phyloP scores from a whole-genome alignment of 2,888 invertebrate species.

The Boloria selene region DNA sequence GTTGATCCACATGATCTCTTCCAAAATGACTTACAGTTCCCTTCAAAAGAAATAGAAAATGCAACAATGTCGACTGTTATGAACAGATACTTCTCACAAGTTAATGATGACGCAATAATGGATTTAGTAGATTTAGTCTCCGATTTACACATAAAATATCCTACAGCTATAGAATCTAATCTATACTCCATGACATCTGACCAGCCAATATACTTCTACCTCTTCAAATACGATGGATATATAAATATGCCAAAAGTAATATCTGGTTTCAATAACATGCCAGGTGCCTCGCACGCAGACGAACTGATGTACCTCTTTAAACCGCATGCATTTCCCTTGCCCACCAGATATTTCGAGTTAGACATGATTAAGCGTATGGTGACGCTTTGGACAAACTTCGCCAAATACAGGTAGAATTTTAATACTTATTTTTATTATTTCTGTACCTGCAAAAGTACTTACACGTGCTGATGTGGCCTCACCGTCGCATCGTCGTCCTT shows the following conservation, averaged over 20 bases:
- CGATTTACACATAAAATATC: constrained; percentile 71
- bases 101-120: constrained; percentile 65
- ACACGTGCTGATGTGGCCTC: too few species aligned
- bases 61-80: constrained; percentile 55
- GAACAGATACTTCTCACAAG: constrained; percentile 60
- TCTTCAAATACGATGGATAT: constrained; percentile 67
- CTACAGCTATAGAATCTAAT: constrained; percentile 63
- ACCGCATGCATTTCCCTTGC: constrained; percentile 65
- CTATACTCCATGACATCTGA: constrained; percentile 61
- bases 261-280: constrained; percentile 54
- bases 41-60: constrained; percentile 57
- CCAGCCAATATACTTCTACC: constrained; percentile 69
- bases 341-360: constrained; percentile 59
- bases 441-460: too few species aligned
- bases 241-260: constrained; percentile 70
- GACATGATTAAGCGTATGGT: constrained; percentile 67
- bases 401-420: constrained; percentile 63
- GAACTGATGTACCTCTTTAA: constrained; percentile 75
- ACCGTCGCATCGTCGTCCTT: too few species aligned
- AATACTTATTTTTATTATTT: background rate
- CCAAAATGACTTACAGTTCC: constrained; percentile 63
- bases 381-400: constrained; percentile 75
- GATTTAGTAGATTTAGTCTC: constrained; percentile 72
- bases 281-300: constrained; percentile 72
- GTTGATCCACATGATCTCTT: constrained; percentile 54